Evolutionary conservation across 2,888 invertebrate genomes (phyloP), one percentile per base, ranked within the genome.

Genomic region (Metallyticus violacea): DNA sequence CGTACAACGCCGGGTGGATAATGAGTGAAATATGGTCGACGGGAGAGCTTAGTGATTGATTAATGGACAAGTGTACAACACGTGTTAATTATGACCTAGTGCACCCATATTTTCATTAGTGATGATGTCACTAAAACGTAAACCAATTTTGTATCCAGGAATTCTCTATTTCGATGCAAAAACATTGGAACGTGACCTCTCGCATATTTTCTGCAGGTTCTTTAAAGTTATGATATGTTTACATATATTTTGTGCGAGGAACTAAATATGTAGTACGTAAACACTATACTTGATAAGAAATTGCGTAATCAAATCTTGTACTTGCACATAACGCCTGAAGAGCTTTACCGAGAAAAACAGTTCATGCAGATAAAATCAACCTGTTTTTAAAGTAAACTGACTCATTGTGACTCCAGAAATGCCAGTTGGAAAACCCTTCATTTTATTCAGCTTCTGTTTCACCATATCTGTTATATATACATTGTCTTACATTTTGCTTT

Each of bases 71-170:
- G 79, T 86, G 86, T 86, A 77, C 28, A 26, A 79, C 86, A 86
- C 83, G 86, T 86, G 86, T 86, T 86, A 82, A 86, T 86, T 86
- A 86, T 84, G 86, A 86, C 79, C 79, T 79, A 76, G 27, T 86
- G 86, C 79, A 62, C 62, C 79, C 79, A 84, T 86, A 86, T 86
- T 86, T 86, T 86, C 79, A 86, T 86, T 86, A 86, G 86, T 83
- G 62, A 86, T 77, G 25, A 62, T 83, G 78, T 79, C 62, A 83
- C 30, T 7, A 26, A 79, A 2, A 25, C 77, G 85, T 62, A 30
- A 85, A 40, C 30, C 40, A 85, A 79, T 85, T 85, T 26, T 78
- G 40, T 40, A 85, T 79, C 30, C 7, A 78, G 27, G 26, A 26
- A 79, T n/a, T 25, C 81, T 28, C 81, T 29, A 25, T 81, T 40